A percentile compares a stretch with the other conserved stretches of the same genome.
Conservation (phyloP, 2,797 vertebrate genomes). For the Cossypha polioptera region DNA sequence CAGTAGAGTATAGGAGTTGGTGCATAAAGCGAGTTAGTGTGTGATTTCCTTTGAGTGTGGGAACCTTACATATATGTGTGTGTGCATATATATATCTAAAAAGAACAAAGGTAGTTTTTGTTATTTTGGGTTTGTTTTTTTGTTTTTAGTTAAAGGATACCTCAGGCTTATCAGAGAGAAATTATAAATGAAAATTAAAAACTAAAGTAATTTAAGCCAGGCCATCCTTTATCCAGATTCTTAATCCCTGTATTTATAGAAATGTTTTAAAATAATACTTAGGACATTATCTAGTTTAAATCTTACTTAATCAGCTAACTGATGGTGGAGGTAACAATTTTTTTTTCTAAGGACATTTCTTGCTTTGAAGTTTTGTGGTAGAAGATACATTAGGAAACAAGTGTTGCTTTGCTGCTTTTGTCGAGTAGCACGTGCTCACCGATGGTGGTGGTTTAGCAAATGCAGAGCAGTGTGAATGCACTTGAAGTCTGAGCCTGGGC, state of each 20-base stretch:
- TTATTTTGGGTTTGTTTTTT: neutral
- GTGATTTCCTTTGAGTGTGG: neutral
- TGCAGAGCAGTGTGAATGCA: accelerated
- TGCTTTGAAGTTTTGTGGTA: neutral
- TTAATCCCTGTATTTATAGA: neutral
- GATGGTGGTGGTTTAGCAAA: neutral
- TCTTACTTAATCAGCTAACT: neutral
- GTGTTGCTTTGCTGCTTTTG: neutral
- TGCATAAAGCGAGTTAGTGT: neutral
- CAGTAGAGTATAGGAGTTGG: neutral
- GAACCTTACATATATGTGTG: neutral
- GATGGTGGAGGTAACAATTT: neutral
- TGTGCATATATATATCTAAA: neutral
- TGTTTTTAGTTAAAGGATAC: neutral
- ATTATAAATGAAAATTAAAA: neutral
- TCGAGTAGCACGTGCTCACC: neutral
- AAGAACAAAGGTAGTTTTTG: neutral
- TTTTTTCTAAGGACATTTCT: neutral
- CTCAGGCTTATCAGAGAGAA: neutral
- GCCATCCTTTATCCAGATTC: neutral
- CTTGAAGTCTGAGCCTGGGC: neutral
- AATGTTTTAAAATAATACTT: neutral
- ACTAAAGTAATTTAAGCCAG: neutral
- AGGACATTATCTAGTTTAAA: neutral
- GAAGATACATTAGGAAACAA: neutral